Percentiles rank a stretch among this genome's conserved stretches.
Evolutionary conservation across 2,113 vertebrate genomes (phyloP).

Genomic region (Petrocephalus microphthalmus): DNA sequence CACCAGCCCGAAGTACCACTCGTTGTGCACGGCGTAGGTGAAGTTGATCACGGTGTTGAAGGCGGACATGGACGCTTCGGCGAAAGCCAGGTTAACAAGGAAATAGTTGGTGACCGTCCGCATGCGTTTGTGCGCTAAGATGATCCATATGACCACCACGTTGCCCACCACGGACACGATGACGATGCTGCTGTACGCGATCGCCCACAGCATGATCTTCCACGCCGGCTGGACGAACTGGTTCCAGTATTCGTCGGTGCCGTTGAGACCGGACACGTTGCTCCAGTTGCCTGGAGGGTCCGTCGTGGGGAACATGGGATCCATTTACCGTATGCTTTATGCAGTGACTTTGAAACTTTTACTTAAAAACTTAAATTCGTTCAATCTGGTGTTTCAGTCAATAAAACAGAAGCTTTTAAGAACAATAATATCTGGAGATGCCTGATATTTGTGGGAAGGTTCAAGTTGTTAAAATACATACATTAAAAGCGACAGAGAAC

Average conservation of each 20-base stretch:
- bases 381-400: neutral
- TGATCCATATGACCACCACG: slow-evolving; percentile 90
- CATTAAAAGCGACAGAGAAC: neutral
- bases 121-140: slow-evolving; percentile 92
- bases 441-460: neutral
- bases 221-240: slow-evolving; percentile 85
- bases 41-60: slow-evolving; percentile 97
- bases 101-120: slow-evolving; percentile 97
- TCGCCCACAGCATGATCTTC: slow-evolving; percentile 87
- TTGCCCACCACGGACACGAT: slow-evolving; percentile 87
- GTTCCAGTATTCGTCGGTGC: slow-evolving; percentile 57
- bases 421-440: neutral
- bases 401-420: neutral
- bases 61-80: slow-evolving; percentile 89
- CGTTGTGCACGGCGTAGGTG: slow-evolving; percentile 84
- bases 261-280: slow-evolving; percentile 43
- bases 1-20: slow-evolving; percentile 86
- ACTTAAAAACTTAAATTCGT: neutral
- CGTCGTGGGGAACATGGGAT: slow-evolving; percentile 51
- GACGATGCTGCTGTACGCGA: slow-evolving; percentile 80
- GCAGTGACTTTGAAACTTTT: neutral
- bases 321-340: slow-evolving; percentile 38
- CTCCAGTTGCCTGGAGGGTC: slow-evolving; percentile 42
- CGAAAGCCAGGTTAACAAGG: slow-evolving; percentile 88
- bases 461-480: neutral